Evolutionary conservation across 2,888 invertebrate genomes (phyloP).

Genomic region (Andrena fulva): DNA sequence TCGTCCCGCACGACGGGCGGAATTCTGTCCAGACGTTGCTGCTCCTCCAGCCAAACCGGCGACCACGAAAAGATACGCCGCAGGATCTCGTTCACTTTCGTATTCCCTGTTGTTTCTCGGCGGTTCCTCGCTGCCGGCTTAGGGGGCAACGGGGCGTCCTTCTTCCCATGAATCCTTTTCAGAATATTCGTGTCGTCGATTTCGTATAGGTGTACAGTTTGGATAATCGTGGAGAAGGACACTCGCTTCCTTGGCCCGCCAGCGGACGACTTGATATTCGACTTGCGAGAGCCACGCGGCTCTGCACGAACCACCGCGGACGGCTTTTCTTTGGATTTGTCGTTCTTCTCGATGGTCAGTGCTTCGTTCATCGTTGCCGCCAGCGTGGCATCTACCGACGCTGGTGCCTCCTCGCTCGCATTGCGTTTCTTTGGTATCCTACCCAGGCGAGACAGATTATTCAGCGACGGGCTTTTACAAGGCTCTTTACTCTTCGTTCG

Average conservation of each 20-base stretch:
- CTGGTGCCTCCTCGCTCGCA: not conserved
- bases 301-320: slow-evolving; percentile 13
- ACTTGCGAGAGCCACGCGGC: slow-evolving; percentile 8
- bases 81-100: slow-evolving; percentile 84
- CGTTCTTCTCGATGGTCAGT: not conserved
- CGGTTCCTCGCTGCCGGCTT: slow-evolving; percentile 41
- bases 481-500: not conserved
- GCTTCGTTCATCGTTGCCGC: not conserved
- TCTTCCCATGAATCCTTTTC: slow-evolving; percentile 75
- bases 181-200: slow-evolving; percentile 71
- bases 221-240: slow-evolving; percentile 67
- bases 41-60: slow-evolving; percentile 88
- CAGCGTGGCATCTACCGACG: not conserved
- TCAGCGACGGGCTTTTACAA: slow-evolving; percentile 14
- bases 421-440: slow-evolving; percentile 26
- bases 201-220: slow-evolving; percentile 61
- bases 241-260: slow-evolving; percentile 67
- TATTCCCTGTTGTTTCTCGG: slow-evolving; percentile 69
- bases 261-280: not conserved
- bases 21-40: slow-evolving; percentile 83
- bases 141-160: slow-evolving; percentile 76
- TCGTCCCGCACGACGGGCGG: slow-evolving; percentile 87
- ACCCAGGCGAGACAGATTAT: not conserved
- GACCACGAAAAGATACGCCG: slow-evolving; percentile 88
- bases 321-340: not conserved